Evolutionary conservation across 1,140 invertebrate species (phyloP).

Genomic region (Caenorhabditis inopinata): DNA sequence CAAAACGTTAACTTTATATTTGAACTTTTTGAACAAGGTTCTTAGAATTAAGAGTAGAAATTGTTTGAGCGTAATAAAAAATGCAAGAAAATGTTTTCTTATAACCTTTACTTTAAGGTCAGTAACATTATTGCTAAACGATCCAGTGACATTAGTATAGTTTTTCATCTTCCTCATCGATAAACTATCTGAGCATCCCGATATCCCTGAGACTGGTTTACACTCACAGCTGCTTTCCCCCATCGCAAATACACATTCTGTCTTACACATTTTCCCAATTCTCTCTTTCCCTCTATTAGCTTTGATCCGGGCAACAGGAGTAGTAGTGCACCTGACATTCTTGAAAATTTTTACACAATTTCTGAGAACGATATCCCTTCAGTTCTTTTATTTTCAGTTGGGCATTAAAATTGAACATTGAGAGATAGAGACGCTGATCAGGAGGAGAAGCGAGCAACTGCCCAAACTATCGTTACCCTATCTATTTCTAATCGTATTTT

Average conservation of each 20-base stretch:
- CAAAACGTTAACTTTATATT: too few relatives aligned
- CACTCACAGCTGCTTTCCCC: not conserved
- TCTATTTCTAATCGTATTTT: not conserved
- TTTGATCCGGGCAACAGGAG: not conserved
- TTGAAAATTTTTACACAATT: constrained; percentile 24
- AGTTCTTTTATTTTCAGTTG: constrained; percentile 17
- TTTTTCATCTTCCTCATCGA: too few relatives aligned
- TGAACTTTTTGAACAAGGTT: too few relatives aligned
- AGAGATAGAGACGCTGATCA: not conserved
- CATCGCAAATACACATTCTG: not conserved
- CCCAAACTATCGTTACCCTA: not conserved
- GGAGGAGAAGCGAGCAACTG: not conserved
- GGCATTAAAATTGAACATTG: not conserved
- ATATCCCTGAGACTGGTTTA: constrained; percentile 16
- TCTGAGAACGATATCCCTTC: not conserved
- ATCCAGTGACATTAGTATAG: too few relatives aligned
- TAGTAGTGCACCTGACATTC: constrained; percentile 28
- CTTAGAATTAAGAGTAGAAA: too few relatives aligned
- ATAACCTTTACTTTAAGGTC: too few relatives aligned
- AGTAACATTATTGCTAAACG: too few relatives aligned
- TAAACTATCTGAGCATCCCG: too few relatives aligned
- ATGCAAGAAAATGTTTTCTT: too few relatives aligned
- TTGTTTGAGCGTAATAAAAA: too few relatives aligned
- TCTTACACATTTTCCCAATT: not conserved
- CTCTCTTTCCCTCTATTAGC: not conserved